Base-by-base conservation (phyloP, 2,113 vertebrate species). In the Chrysochloris asiatica region DNA sequence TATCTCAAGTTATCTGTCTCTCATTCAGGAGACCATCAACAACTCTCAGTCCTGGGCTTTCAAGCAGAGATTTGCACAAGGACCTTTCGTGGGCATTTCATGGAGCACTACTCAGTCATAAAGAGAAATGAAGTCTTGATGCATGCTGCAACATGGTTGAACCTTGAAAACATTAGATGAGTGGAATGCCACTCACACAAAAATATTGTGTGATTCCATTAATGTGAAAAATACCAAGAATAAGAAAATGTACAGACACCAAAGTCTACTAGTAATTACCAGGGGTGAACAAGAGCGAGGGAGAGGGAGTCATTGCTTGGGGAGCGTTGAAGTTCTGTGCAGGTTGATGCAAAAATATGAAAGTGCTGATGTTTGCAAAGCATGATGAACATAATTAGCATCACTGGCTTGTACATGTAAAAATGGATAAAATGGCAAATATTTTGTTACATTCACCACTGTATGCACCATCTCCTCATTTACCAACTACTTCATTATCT, bases 1-100 rank as follows among this genome's bases (percentile, higher is more conserved):
- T 98, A 98, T 98, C 98, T 98, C 71, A 93, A 97, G 97, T 97
- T 87, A 65, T 97, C 97, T 93, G 97, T 96, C 97, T 97, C 97
- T 97, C 97, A 94, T 97, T 96, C 96, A 95, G 96, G 95, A 97
- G 96, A 97, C 97, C 92, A 96, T 96, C 98, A 97, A 98, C 96
- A 97, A 96, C 95, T 92, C 93, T 95, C 80, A 94, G 77, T 71
- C 93, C 88, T 93, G 85, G 8, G 91, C 94, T 96, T 92, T 80
- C 91, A 65, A 97, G 80, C 52, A 91, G 83, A 96, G 91, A 90
- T 95, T 96, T 86, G 43, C 83, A 76, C 56, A 59, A 78, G 84
- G 52, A 43, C 24, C 80, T 52, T 92, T 93, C 92, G 93, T 36
- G 83, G 92, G 90, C 85, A 43, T 92, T 94, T 97, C 95, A 63